Conservation (phyloP, 2,888 invertebrate species). For the Drosophila silvestris region DNA sequence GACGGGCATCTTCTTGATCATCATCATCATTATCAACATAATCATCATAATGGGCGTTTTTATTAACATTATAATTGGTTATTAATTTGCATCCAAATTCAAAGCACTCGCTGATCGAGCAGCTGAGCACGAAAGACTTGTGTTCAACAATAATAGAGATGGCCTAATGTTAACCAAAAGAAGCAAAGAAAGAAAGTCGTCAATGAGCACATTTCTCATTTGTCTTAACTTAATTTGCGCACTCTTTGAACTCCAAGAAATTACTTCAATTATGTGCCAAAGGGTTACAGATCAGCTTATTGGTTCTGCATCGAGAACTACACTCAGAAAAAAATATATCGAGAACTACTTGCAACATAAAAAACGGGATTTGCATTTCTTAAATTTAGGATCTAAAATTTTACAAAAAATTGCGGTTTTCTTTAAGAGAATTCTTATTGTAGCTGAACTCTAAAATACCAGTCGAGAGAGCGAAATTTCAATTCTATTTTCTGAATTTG, state of each 20-base stretch:
- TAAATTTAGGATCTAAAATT: background rate
- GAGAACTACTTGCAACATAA: background rate
- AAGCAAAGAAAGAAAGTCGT: constrained; percentile 63
- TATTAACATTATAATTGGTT: constrained; percentile 71
- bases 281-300: constrained; percentile 35
- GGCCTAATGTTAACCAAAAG: constrained; percentile 18
- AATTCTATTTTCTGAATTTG: background rate
- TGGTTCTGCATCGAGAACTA: background rate
- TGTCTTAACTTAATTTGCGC: constrained; percentile 12
- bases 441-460: too few relatives aligned
- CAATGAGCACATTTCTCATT: constrained; percentile 14
- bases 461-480: background rate
- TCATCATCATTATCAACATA: constrained; percentile 28
- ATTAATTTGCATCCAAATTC: constrained; percentile 76
- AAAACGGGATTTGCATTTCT: background rate
- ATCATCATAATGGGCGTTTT: constrained; percentile 32
- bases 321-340: background rate
- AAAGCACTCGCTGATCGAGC: constrained; percentile 59
- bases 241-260: constrained; percentile 38
- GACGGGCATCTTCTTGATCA: constrained; percentile 24
- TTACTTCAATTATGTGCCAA: constrained; percentile 53
- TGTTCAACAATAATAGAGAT: constrained; percentile 21
- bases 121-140: constrained; percentile 33
- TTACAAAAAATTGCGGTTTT: background rate
- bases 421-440: background rate